A percentile compares a stretch with the other conserved stretches of the same genome.
These are phyloP conservation scores for Globodera rostochiensis DNA, from an alignment of 1,140 invertebrate species.

Conservation along the genomic window DNA sequence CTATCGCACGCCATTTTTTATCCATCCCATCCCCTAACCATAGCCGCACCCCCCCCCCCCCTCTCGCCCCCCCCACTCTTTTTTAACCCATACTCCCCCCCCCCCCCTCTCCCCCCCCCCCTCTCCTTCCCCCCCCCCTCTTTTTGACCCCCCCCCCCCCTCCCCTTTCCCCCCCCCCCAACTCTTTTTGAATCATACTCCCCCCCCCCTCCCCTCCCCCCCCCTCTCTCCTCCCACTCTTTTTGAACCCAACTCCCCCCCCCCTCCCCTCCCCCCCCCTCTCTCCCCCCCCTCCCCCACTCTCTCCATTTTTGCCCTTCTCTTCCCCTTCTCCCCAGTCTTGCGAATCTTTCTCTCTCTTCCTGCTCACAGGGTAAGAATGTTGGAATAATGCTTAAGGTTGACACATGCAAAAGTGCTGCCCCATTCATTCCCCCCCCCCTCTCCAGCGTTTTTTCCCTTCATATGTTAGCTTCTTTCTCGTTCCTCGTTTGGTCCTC, in stretches of 20 bases:
- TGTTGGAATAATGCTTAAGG: background rate
- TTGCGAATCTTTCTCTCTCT: no score
- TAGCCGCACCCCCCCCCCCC: background rate
- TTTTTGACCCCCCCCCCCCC: no score
- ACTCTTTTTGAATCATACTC: no score
- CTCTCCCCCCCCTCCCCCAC: background rate
- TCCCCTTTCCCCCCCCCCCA: no score
- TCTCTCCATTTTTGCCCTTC: background rate
- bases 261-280: no score
- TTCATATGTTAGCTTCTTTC: conserved; percentile 2
- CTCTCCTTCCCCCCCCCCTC: no score
- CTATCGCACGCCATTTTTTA: conserved; percentile 13
- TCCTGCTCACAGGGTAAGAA: no score
- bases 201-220: no score
- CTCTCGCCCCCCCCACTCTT: background rate
- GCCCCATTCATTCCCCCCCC: background rate
- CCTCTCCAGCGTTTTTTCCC: conserved; percentile 1
- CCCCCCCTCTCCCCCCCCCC: background rate
- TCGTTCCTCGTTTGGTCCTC: background rate
- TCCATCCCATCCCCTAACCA: no score
- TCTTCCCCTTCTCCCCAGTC: background rate
- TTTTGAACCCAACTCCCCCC: no score
- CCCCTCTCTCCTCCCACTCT: no score
- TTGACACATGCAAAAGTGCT: background rate
- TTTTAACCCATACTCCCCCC: background rate